Evolutionary conservation across 2,797 vertebrate species (phyloP), one percentile per base, ranked within the genome.

Genomic region (Discoglossus pictus): DNA sequence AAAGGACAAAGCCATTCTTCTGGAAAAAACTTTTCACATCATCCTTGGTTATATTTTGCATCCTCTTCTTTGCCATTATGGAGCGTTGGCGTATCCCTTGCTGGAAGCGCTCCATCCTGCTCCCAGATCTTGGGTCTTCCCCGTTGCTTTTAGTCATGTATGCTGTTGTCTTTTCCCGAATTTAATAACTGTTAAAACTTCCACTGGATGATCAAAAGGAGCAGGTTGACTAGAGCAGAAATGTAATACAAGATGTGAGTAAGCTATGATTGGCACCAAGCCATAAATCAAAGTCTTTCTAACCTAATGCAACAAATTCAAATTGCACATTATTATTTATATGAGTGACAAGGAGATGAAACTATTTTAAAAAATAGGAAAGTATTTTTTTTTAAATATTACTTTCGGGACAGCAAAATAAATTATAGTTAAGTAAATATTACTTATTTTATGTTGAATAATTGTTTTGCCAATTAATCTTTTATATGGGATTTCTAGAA

Each of bases 1-100:
- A 95, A 44, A 99, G 87, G 74, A 99, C 97, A 74, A 99, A 99
- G 59, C 92, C 93, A 63, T 99, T 98, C 87, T 89, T 92, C 80
- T 88, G 88, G 44, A 98, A 78, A 83, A 95, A 99, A 76, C 81
- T 86, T 79, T 93, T 94, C 52, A 99, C 80, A 18, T 97, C 94
- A 7, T 98, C 93, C 80, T 93, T 97, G 34, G 92, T 96, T 80
- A 98, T 92, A 82, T 91, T 96, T 74, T 95, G 93, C 63, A 97
- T 93, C 87, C 92, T 96, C 86, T 94, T 94, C 88, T 93, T 97
- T 2, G 96, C 95, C 84, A 92, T 86, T 75, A 96, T 90, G 2
- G 94, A 93, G 73, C 93, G 94, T 76, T 97, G 93, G 72, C 95
- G 92, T 53, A 99, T 92, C n/a, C 92, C 84, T 80, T 96, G 92